Conservation (phyloP, 2,113 vertebrate species). For the Scytalopus superciliaris region DNA sequence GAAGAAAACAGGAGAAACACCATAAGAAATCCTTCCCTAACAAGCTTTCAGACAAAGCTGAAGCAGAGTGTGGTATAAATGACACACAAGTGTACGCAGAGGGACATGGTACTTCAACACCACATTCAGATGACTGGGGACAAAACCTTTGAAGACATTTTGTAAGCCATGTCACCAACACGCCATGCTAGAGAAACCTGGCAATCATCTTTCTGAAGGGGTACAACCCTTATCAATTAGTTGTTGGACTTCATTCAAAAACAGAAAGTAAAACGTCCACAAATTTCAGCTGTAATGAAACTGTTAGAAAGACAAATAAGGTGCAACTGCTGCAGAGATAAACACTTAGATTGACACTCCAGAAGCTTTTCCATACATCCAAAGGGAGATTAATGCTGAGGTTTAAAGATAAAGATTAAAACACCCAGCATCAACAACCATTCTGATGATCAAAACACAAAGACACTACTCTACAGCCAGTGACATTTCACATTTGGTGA, state of each 20-base stretch:
- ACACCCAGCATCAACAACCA: not conserved
- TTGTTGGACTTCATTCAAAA: not conserved
- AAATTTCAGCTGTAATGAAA: not conserved
- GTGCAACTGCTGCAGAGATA: not conserved
- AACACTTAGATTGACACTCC: not conserved
- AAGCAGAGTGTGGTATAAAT: not conserved
- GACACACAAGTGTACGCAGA: not conserved
- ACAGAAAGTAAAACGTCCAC: not conserved
- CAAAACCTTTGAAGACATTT: not conserved
- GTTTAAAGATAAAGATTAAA: not conserved
- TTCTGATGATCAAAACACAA: not conserved
- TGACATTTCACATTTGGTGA: not conserved
- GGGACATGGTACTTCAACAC: not conserved
- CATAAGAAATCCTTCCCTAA: not conserved
- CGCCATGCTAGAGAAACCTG: not conserved
- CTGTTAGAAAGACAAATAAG: not conserved
- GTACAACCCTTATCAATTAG: not conserved
- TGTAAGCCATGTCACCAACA: not conserved
- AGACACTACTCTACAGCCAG: not conserved
- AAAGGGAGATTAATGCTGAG: not conserved
- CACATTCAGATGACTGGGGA: not conserved
- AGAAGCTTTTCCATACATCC: not conserved
- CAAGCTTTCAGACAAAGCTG: not conserved
- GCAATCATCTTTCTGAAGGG: not conserved
- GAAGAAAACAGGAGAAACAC: not conserved